Conservation (phyloP, 2,113 vertebrate species). For the Cricetomys ansorgei region DNA sequence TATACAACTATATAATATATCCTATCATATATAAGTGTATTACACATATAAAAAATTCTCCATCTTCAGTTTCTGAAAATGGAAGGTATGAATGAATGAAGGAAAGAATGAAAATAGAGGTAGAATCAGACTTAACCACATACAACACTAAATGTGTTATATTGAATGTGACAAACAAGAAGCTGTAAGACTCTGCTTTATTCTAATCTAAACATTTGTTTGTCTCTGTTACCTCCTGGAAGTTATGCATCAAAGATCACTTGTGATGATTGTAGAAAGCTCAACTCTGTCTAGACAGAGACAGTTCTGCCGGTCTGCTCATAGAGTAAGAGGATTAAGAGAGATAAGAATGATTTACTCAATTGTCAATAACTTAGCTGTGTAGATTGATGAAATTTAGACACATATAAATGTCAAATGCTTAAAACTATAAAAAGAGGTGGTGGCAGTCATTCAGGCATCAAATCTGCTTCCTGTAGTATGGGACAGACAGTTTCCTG, state of each 20-base stretch:
- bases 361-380: background rate
- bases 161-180: background rate
- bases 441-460: background rate
- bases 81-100: too few relatives aligned
- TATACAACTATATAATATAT: too few relatives aligned
- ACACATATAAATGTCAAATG: background rate
- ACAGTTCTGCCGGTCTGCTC: constrained; percentile 68
- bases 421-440: background rate
- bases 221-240: constrained; percentile 30
- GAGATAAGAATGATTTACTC: constrained; percentile 4
- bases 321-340: constrained; percentile 35
- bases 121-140: background rate
- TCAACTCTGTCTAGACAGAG: constrained; percentile 70
- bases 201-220: constrained; percentile 43
- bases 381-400: background rate
- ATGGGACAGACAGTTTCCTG: background rate
- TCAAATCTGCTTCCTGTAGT: accelerated
- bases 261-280: background rate
- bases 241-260: constrained; percentile 6
- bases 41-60: too few relatives aligned
- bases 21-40: too few relatives aligned
- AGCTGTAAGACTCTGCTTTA: background rate
- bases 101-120: too few relatives aligned
- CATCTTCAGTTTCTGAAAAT: background rate
- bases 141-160: too few relatives aligned